A percentile compares a stretch with the other conserved stretches of the same genome.
These are phyloP conservation scores for Zaprionus taronus DNA, from an alignment of 1,140 invertebrate genomes.

Conservation along the genomic window DNA sequence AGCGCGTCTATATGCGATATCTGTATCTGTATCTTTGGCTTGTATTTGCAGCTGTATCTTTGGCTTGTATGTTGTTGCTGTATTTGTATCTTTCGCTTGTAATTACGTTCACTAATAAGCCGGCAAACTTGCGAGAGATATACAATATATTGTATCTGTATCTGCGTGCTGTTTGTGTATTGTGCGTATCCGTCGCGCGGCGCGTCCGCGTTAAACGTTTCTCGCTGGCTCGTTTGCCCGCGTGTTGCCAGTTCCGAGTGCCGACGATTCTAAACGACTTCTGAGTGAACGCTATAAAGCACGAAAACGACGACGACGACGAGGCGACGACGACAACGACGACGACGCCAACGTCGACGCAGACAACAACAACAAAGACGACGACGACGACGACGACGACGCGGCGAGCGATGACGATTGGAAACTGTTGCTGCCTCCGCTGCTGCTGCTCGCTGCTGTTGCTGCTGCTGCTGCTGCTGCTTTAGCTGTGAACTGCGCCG, in stretches of 20 bases:
- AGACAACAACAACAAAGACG: slow-evolving; percentile 14
- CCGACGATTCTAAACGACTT: slow-evolving; percentile 80
- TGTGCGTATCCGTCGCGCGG: too few relatives aligned
- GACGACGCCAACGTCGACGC: slow-evolving; percentile 8
- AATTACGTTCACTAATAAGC: too few relatives aligned
- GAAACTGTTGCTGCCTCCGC: slow-evolving; percentile 47
- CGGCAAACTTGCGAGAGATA: too few relatives aligned
- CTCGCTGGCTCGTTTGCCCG: slow-evolving; percentile 27
- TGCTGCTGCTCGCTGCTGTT: slow-evolving; percentile 11
- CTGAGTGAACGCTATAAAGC: slow-evolving; percentile 78
- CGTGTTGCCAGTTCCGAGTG: slow-evolving; percentile 61
- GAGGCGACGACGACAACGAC: slow-evolving; percentile 27
- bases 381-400: slow-evolving; percentile 18
- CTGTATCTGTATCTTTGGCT: not conserved
- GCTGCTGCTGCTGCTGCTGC: slow-evolving; percentile 32
- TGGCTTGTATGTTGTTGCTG: not conserved
- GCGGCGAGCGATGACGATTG: slow-evolving; percentile 49
- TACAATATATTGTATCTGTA: too few relatives aligned
- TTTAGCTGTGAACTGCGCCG: slow-evolving; percentile 75
- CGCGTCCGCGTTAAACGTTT: not conserved
- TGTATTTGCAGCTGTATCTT: not conserved
- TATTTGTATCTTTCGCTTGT: too few relatives aligned
- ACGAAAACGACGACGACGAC: slow-evolving; percentile 57
- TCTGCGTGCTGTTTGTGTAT: too few relatives aligned
- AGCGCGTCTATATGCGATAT: not conserved